A percentile compares a stretch with the other conserved stretches of the same genome.
Evolutionary conservation across 2,797 vertebrate genomes (phyloP).

Genomic region (Alfaro cultratus): DNA sequence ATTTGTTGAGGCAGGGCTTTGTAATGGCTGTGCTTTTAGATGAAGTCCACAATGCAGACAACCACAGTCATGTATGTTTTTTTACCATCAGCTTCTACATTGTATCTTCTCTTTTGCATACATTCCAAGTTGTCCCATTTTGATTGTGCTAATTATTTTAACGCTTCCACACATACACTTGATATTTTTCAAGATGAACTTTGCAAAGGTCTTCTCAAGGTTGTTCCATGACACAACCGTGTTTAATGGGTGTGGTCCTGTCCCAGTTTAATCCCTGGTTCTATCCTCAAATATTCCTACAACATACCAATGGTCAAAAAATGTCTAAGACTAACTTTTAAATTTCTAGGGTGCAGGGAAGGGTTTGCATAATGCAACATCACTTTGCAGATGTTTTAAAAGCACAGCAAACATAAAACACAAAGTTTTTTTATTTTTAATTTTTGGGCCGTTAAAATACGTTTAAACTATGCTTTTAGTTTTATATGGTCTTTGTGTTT

Average conservation of each 20-base stretch:
- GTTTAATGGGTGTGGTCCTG: neutral
- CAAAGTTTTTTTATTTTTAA: neutral
- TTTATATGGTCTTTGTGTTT: too few species aligned
- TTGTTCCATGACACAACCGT: neutral
- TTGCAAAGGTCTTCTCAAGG: neutral
- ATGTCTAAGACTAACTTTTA: neutral
- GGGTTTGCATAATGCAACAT: neutral
- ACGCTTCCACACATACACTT: neutral
- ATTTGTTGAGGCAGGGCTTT: neutral
- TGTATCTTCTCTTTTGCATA: neutral
- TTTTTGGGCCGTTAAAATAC: neutral
- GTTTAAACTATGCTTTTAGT: too few species aligned
- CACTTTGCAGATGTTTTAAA: neutral
- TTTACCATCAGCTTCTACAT: neutral
- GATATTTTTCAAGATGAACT: neutral
- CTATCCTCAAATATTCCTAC: neutral
- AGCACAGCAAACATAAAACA: neutral
- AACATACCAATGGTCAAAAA: neutral
- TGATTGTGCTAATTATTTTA: neutral
- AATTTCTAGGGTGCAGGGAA: neutral
- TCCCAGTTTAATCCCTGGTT: neutral
- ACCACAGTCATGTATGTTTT: neutral
- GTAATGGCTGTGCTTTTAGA: neutral
- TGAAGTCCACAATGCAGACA: neutral
- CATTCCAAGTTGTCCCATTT: neutral